Evolutionary conservation across 2,113 vertebrate species (phyloP).

Genomic region (Menura novaehollandiae): DNA sequence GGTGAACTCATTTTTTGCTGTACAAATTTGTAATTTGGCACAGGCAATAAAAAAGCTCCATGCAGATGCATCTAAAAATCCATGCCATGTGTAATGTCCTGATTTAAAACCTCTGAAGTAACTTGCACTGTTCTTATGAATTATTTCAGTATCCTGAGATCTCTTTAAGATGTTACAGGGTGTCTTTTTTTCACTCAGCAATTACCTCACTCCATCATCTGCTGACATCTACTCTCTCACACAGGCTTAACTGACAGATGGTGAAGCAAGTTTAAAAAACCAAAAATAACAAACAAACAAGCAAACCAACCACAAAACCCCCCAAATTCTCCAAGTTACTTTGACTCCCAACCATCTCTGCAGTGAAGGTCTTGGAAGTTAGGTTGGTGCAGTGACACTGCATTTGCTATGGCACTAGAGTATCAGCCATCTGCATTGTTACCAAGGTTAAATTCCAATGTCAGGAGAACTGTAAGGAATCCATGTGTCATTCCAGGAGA

Average conservation of each 20-base stretch:
- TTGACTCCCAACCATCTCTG: neutral
- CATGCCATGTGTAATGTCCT: neutral
- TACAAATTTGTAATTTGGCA: slow-evolving; percentile 58
- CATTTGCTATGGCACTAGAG: neutral
- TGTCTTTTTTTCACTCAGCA: neutral
- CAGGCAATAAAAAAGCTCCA: slow-evolving; percentile 39
- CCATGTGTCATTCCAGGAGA: neutral
- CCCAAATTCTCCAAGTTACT: neutral
- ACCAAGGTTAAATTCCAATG: neutral
- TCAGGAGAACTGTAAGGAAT: neutral
- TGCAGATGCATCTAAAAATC: neutral
- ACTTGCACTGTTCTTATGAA: neutral
- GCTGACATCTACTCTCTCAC: neutral
- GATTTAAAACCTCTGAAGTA: slow-evolving; percentile 15
- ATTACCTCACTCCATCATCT: neutral
- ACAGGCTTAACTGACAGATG: neutral
- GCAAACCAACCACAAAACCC: neutral
- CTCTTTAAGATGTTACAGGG: neutral
- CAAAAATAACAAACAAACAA: neutral
- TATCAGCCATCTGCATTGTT: neutral
- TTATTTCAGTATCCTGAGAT: neutral
- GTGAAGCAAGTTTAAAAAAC: neutral
- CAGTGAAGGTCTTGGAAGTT: neutral
- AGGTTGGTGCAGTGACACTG: neutral
- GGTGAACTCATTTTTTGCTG: slow-evolving; percentile 31